Percentiles rank a stretch among this genome's conserved stretches.
These are phyloP conservation scores for Channallabes apus DNA, from an alignment of 2,797 vertebrate species.

Conservation along the genomic window DNA sequence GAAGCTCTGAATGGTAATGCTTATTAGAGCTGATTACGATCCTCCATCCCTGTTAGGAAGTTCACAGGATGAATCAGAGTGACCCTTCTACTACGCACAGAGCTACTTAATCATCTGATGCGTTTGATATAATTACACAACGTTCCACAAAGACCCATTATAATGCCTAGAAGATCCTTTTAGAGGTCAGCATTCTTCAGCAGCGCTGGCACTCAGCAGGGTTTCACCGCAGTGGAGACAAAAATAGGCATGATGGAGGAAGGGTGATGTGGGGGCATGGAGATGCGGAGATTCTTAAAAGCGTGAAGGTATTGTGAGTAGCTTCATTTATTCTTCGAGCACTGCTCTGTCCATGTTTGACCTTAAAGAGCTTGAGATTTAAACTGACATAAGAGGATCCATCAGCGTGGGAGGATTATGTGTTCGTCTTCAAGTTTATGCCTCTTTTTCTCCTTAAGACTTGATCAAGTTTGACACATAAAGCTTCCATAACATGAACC, in stretches of 20 bases:
- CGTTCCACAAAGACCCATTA: background rate
- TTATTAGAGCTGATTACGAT: constrained; percentile 9
- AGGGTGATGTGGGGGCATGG: constrained; percentile 6
- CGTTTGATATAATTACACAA: background rate
- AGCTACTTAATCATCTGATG: background rate
- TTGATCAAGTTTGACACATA: background rate
- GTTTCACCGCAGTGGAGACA: constrained; percentile 1
- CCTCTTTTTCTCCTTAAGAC: background rate
- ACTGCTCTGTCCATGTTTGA: background rate
- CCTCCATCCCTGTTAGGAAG: background rate
- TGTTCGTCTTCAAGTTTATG: background rate
- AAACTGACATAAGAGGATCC: background rate
- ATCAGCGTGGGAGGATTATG: background rate
- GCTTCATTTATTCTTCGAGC: background rate
- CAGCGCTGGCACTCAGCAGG: background rate
- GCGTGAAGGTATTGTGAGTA: background rate
- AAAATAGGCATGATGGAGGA: constrained; percentile 20
- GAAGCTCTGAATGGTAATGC: background rate
- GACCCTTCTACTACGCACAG: background rate
- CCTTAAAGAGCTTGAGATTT: background rate
- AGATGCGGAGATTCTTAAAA: constrained; percentile 1
- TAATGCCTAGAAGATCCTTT: background rate
- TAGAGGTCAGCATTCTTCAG: background rate
- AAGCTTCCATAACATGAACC: background rate
- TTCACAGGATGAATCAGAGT: background rate